Percentiles rank a stretch among this genome's conserved stretches.
Evolutionary conservation across 1,140 invertebrate genomes (phyloP).

Genomic region (Popillia japonica): DNA sequence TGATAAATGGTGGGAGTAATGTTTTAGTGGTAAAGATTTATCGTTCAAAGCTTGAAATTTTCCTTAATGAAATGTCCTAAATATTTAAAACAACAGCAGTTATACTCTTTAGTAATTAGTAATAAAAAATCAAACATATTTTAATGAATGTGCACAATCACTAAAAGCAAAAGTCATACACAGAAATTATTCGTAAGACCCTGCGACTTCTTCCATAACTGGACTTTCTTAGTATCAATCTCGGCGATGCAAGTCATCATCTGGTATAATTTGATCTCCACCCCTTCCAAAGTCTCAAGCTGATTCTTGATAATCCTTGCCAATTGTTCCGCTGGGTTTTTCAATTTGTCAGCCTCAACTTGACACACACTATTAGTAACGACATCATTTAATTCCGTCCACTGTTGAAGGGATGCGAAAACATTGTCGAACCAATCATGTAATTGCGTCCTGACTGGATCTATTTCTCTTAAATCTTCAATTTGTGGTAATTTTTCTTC

Average conservation of each 20-base stretch:
- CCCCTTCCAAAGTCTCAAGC: not conserved
- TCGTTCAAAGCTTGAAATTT: no score
- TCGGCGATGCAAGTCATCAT: constrained; percentile 9
- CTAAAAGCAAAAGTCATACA: not conserved
- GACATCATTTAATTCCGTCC: not conserved
- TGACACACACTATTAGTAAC: not conserved
- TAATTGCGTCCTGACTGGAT: not conserved
- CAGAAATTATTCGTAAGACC: not conserved
- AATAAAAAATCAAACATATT: no score
- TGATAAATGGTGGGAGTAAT: no score
- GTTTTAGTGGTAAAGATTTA: no score
- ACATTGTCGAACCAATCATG: not conserved
- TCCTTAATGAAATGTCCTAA: no score
- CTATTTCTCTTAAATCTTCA: not conserved
- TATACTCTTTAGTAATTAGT: no score
- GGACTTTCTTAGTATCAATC: not conserved
- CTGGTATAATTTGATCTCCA: not conserved
- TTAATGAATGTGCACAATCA: no score
- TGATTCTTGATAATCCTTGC: constrained; percentile 11
- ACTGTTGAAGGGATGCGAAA: not conserved
- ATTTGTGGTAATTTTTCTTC: not conserved
- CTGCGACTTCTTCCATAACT: not conserved
- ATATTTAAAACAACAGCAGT: no score
- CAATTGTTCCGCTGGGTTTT: not conserved
- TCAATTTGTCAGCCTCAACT: not conserved